Percentiles rank a stretch among this genome's conserved stretches.
Conservation (phyloP, 2,888 invertebrate species). For the Selenia dentaria region DNA sequence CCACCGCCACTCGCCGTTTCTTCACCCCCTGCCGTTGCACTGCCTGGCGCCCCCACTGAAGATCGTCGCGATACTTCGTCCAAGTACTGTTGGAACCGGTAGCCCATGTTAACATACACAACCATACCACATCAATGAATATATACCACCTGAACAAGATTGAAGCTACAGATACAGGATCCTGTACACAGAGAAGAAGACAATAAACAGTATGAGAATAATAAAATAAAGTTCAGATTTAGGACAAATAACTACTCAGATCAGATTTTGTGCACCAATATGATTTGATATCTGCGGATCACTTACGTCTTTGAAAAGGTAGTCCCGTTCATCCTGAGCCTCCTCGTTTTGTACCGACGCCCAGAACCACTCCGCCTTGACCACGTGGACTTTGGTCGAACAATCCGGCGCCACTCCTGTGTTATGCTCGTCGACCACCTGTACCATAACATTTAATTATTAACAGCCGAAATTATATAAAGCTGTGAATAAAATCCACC, state of each 20-base stretch:
- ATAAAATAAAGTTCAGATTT: no score
- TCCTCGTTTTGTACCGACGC: slow-evolving; percentile 98
- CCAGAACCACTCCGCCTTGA: slow-evolving; percentile 99
- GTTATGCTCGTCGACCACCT: slow-evolving; percentile 94
- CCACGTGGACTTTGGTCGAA: slow-evolving; percentile 89
- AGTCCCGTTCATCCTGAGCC: slow-evolving; percentile 95
- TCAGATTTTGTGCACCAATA: no score
- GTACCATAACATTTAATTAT: slow-evolving; percentile 27
- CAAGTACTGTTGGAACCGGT: slow-evolving; percentile 68
- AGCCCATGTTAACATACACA: no score
- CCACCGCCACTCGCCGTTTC: slow-evolving; percentile 36
- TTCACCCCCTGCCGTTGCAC: slow-evolving; percentile 34
- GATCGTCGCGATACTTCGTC: slow-evolving; percentile 79
- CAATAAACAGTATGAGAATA: no score
- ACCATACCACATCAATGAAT: no score
- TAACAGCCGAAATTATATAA: slow-evolving; percentile 2
- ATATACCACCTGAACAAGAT: no score
- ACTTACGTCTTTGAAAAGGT: slow-evolving; percentile 94
- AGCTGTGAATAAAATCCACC: slow-evolving; percentile 14
- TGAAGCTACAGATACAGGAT: no score
- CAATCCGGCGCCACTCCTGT: slow-evolving; percentile 89
- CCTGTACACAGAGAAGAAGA: no score
- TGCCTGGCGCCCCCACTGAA: slow-evolving; percentile 63
- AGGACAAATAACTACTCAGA: no score
- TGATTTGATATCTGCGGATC: no score